Evolutionary conservation across 2,797 vertebrate species (phyloP).

Genomic region (Distichodus sexfasciatus): DNA sequence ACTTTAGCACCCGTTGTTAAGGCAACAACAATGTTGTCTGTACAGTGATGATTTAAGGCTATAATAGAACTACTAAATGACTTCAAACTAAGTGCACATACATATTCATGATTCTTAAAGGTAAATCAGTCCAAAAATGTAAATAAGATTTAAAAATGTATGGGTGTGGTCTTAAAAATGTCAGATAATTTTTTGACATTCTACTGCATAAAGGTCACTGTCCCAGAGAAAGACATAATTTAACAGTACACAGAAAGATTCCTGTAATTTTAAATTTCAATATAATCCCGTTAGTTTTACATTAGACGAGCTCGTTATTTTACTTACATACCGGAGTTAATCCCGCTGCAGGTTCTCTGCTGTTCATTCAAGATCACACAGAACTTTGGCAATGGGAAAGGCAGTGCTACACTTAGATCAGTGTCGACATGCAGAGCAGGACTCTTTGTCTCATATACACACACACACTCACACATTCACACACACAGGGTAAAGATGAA

Average conservation of each 20-base stretch:
- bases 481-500: slow-evolving; percentile 1
- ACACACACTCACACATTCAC: background rate
- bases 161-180: too few species aligned
- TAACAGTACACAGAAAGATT: background rate
- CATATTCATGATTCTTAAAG: slow-evolving; percentile 2
- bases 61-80: slow-evolving; percentile 13
- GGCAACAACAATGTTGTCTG: slow-evolving; percentile 43
- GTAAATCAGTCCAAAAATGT: slow-evolving; percentile 36
- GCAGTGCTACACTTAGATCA: slow-evolving; percentile 37
- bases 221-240: background rate
- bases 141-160: background rate
- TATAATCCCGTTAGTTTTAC: background rate
- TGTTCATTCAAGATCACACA: background rate
- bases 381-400: slow-evolving; percentile 48
- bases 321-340: too few species aligned
- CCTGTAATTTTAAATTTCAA: background rate
- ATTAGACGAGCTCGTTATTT: slow-evolving; percentile 1
- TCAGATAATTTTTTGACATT: too few species aligned
- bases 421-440: slow-evolving; percentile 40
- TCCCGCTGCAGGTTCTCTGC: background rate
- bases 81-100: too few species aligned
- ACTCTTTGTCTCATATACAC: slow-evolving; percentile 44
- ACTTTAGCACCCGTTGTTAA: slow-evolving; percentile 65
- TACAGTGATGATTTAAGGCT: background rate
- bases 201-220: too few species aligned